Evolutionary conservation across 2,113 vertebrate species (phyloP).

Genomic region (Rynchops niger): DNA sequence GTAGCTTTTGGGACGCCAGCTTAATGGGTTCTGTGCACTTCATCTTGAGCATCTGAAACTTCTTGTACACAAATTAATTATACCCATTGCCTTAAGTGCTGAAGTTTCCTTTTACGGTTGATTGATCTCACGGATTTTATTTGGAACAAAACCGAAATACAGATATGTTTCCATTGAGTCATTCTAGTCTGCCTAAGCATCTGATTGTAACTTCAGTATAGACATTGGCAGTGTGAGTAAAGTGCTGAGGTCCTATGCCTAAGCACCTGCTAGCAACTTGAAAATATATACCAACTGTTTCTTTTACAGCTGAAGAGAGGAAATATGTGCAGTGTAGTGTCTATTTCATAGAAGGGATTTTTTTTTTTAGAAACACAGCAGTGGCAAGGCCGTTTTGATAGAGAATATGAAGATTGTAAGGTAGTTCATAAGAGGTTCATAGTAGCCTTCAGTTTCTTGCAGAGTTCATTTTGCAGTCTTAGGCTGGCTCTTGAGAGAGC

Average conservation of each 20-base stretch:
- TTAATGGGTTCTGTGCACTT: background rate
- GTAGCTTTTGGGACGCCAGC: background rate
- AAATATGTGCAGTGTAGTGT: background rate
- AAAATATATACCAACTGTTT: background rate
- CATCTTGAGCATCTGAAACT: background rate
- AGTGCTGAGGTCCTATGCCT: background rate
- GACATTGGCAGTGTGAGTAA: background rate
- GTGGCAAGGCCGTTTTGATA: background rate
- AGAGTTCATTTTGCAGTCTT: background rate
- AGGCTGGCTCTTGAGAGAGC: background rate
- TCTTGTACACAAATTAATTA: background rate
- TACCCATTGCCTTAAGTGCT: background rate
- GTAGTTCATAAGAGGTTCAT: background rate
- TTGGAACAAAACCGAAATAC: background rate
- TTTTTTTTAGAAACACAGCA: background rate
- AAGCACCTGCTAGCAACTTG: background rate
- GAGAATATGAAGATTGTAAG: background rate
- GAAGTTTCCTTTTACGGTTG: background rate
- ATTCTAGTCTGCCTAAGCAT: background rate
- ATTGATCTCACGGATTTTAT: background rate
- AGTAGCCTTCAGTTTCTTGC: background rate
- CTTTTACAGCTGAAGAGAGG: background rate
- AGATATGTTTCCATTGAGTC: background rate
- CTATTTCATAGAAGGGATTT: background rate
- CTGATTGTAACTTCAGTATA: background rate